A percentile compares a stretch with the other conserved stretches of the same genome.
Evolutionary conservation across 2,797 vertebrate genomes (phyloP).

Genomic region (Microctenopoma steveboyesi): DNA sequence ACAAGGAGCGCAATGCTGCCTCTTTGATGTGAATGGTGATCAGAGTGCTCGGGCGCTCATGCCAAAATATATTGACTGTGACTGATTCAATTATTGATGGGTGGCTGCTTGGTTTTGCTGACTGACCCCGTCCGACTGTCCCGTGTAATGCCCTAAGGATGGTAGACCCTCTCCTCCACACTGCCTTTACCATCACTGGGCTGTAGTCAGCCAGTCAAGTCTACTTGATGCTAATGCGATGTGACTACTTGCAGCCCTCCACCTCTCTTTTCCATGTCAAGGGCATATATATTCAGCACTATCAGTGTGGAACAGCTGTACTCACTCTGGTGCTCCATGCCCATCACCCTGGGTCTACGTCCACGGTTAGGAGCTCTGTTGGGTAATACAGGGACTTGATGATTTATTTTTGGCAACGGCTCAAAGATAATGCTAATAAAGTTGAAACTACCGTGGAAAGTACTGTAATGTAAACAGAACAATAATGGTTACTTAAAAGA

Average conservation of each 20-base stretch:
- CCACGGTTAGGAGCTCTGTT: conserved; percentile 40
- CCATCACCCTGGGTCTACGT: conserved; percentile 30
- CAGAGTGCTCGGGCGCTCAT: conserved; percentile 60
- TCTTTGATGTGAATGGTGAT: conserved; percentile 48
- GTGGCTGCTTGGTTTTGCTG: conserved; percentile 75
- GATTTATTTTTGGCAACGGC: conserved; percentile 45
- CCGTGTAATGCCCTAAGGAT: conserved; percentile 57
- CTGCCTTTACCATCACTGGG: conserved; percentile 58
- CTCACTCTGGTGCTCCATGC: conserved; percentile 45
- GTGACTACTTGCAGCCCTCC: conserved; percentile 70
- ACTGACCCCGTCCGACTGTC: conserved; percentile 72
- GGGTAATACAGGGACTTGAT: conserved; percentile 55
- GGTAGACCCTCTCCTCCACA: conserved; percentile 50
- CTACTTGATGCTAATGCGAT: conserved; percentile 70
- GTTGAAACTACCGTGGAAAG: neutral
- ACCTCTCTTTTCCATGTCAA: conserved; percentile 73
- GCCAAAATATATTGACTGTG: conserved; percentile 73
- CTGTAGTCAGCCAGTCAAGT: conserved; percentile 67
- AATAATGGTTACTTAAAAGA: neutral
- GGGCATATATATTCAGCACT: conserved; percentile 68
- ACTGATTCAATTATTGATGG: conserved; percentile 78
- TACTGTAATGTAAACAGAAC: neutral
- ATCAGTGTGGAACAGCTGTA: conserved; percentile 56
- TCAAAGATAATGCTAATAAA: conserved; percentile 1
- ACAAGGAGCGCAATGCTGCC: conserved; percentile 24